phyloP scores from a whole-genome alignment of 2,797 vertebrate genomes.

The Mastacembelus armatus region DNA sequence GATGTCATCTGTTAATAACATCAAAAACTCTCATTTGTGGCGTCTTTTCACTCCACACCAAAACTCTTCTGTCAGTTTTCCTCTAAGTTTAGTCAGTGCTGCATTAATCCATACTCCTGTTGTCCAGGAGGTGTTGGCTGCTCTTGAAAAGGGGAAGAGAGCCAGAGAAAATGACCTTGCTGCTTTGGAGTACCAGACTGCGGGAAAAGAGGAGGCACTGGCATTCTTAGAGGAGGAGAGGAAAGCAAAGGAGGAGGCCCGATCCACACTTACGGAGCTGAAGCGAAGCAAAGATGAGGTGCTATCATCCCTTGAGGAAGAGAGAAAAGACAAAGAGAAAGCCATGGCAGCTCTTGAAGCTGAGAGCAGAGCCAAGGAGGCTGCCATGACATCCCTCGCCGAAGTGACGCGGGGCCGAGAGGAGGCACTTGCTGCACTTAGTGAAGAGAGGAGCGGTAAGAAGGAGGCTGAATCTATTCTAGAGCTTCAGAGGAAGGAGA shows the following conservation, averaged over 20 bases:
- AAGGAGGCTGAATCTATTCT: conserved; percentile 29
- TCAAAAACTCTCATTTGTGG: too few relatives aligned
- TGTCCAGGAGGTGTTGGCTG: conserved; percentile 58
- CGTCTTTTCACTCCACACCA: too few relatives aligned
- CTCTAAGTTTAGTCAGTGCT: too few relatives aligned
- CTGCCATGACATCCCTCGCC: neutral
- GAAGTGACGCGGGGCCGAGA: conserved; percentile 24
- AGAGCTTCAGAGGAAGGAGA: conserved; percentile 20
- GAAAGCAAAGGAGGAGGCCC: conserved; percentile 42
- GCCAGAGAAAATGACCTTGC: conserved; percentile 33
- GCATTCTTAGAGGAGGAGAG: conserved; percentile 54
- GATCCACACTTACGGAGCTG: conserved; percentile 4
- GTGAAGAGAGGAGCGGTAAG: conserved; percentile 8
- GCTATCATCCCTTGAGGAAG: conserved; percentile 5
- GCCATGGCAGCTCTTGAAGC: conserved; percentile 21
- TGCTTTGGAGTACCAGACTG: conserved; percentile 60
- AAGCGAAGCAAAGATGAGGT: conserved; percentile 24
- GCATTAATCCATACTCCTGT: neutral
- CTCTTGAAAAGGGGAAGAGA: conserved; percentile 59
- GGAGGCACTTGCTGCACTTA: neutral
- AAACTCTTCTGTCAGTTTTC: too few relatives aligned
- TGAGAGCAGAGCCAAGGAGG: conserved; percentile 41
- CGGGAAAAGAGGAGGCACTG: conserved; percentile 60
- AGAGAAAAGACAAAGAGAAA: conserved; percentile 16
- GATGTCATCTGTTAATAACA: too few relatives aligned